Evolutionary conservation across 2,113 vertebrate genomes (phyloP), one percentile per base, ranked within the genome.

Genomic region (Passerina amoena): DNA sequence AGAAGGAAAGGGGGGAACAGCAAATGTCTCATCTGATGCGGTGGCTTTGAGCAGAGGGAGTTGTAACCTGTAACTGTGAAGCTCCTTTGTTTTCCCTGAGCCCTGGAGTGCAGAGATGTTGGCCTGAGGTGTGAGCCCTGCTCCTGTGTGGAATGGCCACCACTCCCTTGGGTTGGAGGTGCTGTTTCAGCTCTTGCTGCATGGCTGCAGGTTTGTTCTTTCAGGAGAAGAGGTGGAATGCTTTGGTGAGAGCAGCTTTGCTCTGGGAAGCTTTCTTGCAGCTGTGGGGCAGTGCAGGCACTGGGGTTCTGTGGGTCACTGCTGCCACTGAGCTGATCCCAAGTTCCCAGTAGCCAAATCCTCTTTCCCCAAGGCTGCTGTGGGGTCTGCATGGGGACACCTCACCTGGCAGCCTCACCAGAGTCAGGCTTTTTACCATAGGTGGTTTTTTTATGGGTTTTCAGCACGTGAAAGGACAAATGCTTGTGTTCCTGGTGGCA

Each of bases 41-140:
- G 44, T 12, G 13, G 21, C 51, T 88, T 33, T 30, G 59, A 35
- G 10, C 51, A 45, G 37, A 47, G 78, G 24, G 0, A 53, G 9
- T 18, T 66, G 27, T 76, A 16, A 42, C n/a, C 23, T 48, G 28
- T 37, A 40, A 48, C 61, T 20, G 37, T 9, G 37, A 23, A 61
- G 25, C n/a, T 79, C 19, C 22, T 66, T 66, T 45, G 35, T 54
- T 80, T 77, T 45, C 51, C 44, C 40, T 31, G 2, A 72, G 35
- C 42, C 16, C 69, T 12, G 1, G 1, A 28, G 15, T 6, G 15
- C 10, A 2, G 12, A 0, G 0, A 17, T 61, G 1, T 31, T 45
- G 37, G 14, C 40, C 48, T 20, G 27, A 18, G 37, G 15, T 4
- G 0, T 5, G 38, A n/a, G 57, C 1, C 0, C 4, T 38, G 9